Evolutionary conservation across 2,888 invertebrate genomes (phyloP), one percentile per base, ranked within the genome.

Genomic region (Meloe dianella): DNA sequence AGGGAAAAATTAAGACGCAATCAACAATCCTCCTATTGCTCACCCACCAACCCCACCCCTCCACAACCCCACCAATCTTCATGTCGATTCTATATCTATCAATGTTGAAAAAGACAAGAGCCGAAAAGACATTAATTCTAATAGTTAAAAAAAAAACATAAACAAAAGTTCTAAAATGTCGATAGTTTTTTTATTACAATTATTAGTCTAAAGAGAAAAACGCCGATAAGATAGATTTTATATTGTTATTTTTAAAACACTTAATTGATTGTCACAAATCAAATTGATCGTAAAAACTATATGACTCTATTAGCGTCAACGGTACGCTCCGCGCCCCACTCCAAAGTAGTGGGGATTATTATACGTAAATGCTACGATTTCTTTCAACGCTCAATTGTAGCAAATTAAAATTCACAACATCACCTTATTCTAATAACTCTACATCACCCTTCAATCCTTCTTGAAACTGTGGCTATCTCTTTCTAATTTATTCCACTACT

Each of bases 91-190:
- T 38, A 14, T 14, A 10, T 14, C 12, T 14, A 38, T 38, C 10
- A 38, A 12, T 38, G 38, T 38, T 14, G 14, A 41, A 41, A 41
- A n/a, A 41, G 17, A 17, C 5, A 41, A 47, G 8, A 9, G 12
- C 47, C 20, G 5, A 17, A 47, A 47, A n/a, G 12, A 41, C 17
- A 41, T 6, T 5, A n/a, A 41, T n/a, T n/a, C 38, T 41, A 41
- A 17, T 41, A n/a, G 38, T 5, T 41, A 6, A 10, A n/a, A 41
- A 35, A 7, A 17, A n/a, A 41, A 35, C 14, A 64, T 61, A 61
- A 66, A 67, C 67, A 64, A 29, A 64, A 64, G 64, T 67, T 17
- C 35, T 58, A 58, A 58, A 58, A 47, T 22, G 47, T 47, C 47
- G 47, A 47, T 47, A 47, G 47, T 22, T 47, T 20, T 20, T 47